Percentiles rank a stretch among this genome's conserved stretches.
phyloP scores from a whole-genome alignment of 2,888 invertebrate species.

The Eudasyphora cyanicolor region DNA sequence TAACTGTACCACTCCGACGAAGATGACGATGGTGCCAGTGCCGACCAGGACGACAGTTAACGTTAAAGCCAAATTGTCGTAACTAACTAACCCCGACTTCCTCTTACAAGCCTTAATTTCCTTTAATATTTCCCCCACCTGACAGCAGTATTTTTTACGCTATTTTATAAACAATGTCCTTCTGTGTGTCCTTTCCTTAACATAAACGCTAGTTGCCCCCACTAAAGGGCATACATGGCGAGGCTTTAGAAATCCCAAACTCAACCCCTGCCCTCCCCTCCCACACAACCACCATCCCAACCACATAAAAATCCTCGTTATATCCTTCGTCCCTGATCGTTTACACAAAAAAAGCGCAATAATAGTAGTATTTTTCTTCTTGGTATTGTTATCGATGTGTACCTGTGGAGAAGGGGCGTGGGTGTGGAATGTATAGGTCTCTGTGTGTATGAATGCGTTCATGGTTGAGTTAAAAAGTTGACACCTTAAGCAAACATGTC shows the following conservation, averaged over 20 bases:
- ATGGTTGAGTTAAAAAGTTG: conserved; percentile 44
- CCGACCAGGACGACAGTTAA: not conserved
- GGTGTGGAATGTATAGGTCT: not conserved
- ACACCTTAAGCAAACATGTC: conserved; percentile 49
- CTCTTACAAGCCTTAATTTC: conserved; percentile 46
- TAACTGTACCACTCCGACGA: too few species aligned
- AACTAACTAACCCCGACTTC: conserved; percentile 43
- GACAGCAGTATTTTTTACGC: conserved; percentile 10
- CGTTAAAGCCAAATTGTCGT: not conserved
- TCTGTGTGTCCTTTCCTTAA: conserved; percentile 13
- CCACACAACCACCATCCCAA: not conserved
- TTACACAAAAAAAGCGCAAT: conserved; percentile 4
- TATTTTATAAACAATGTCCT: conserved; percentile 29
- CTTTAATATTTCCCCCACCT: conserved; percentile 37
- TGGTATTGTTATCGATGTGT: not conserved
- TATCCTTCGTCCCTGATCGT: not conserved
- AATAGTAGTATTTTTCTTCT: conserved; percentile 16
- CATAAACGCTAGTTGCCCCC: not conserved
- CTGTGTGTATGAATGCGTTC: conserved; percentile 5
- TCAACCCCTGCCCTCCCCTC: too few species aligned
- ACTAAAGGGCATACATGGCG: not conserved
- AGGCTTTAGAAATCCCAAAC: too few species aligned
- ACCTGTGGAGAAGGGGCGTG: not conserved
- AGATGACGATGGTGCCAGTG: too few species aligned
- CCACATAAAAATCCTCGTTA: too few species aligned